Conservation (phyloP, 1,140 invertebrate genomes). For the Leptinotarsa texana region DNA sequence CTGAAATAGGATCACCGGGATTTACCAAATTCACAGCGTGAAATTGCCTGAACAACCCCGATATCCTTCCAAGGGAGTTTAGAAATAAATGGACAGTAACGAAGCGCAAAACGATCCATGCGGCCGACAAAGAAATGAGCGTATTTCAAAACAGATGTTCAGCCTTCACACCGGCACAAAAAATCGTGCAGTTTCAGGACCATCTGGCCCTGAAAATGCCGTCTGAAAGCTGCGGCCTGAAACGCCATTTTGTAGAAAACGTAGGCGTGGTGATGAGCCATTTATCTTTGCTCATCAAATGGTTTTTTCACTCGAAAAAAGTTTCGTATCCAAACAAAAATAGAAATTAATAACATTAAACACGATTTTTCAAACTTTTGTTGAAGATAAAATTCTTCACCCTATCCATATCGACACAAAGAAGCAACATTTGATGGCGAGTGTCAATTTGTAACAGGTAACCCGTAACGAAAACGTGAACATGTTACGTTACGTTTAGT, state of each 20-base stretch:
- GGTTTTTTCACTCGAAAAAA: not conserved
- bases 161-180: not conserved
- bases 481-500: no score
- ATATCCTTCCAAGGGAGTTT: not conserved
- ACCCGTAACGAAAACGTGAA: no score
- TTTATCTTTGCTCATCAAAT: slow-evolving; percentile 14
- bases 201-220: not conserved
- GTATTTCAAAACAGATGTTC: slow-evolving; percentile 3
- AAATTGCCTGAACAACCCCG: slow-evolving; percentile 1
- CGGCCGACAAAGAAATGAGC: not conserved
- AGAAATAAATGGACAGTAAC: not conserved
- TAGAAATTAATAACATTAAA: no score
- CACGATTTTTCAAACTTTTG: no score
- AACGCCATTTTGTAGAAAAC: slow-evolving; percentile 17
- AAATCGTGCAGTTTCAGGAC: not conserved
- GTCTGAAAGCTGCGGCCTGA: not conserved
- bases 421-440: no score
- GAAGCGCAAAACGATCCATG: slow-evolving; percentile 2
- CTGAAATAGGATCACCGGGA: not conserved
- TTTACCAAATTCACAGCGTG: not conserved
- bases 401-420: no score
- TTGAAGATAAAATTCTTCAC: no score
- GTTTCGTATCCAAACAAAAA: no score
- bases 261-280: slow-evolving; percentile 20
- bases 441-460: no score